Evolutionary conservation across 2,888 invertebrate species (phyloP).

Genomic region (Lithophane leautieri): DNA sequence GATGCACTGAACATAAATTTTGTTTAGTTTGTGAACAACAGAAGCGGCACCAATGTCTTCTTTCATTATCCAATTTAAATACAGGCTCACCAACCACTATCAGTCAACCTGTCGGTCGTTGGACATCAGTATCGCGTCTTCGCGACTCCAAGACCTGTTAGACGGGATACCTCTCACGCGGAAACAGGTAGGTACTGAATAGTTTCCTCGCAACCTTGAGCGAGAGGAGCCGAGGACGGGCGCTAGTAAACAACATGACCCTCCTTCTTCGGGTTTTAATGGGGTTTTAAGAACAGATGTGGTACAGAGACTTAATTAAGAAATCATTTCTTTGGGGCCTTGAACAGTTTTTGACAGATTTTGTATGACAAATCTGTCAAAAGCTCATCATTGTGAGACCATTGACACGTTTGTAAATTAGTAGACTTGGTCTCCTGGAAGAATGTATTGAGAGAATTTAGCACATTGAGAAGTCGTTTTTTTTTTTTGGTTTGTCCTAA

Average conservation of each 20-base stretch:
- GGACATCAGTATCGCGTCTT: slow-evolving; percentile 31
- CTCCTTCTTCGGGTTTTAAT: slow-evolving; percentile 15
- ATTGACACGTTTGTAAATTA: no score
- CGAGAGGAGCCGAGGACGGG: slow-evolving; percentile 51
- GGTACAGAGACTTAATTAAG: no score
- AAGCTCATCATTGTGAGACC: no score
- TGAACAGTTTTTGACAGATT: no score
- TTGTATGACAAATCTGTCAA: no score
- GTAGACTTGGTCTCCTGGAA: no score
- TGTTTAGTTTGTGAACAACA: no score
- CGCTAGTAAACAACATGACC: slow-evolving; percentile 31
- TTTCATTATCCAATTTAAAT: background rate
- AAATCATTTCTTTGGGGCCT: background rate
- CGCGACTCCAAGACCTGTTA: slow-evolving; percentile 48
- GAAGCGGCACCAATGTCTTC: no score
- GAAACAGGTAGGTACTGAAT: slow-evolving; percentile 68
- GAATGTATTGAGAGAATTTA: background rate
- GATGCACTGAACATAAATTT: no score
- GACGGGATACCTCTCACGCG: slow-evolving; percentile 63
- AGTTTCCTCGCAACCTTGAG: slow-evolving; percentile 56
- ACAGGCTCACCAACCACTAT: slow-evolving; percentile 22
- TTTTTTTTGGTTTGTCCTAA: background rate
- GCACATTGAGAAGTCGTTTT: no score
- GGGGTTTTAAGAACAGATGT: slow-evolving; percentile 16
- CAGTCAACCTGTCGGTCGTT: slow-evolving; percentile 24